A percentile compares a stretch with the other conserved stretches of the same genome.
These are phyloP conservation scores for Acropora yongei DNA, from an alignment of 64 coral and sea anemone species.

Conservation along the genomic window DNA sequence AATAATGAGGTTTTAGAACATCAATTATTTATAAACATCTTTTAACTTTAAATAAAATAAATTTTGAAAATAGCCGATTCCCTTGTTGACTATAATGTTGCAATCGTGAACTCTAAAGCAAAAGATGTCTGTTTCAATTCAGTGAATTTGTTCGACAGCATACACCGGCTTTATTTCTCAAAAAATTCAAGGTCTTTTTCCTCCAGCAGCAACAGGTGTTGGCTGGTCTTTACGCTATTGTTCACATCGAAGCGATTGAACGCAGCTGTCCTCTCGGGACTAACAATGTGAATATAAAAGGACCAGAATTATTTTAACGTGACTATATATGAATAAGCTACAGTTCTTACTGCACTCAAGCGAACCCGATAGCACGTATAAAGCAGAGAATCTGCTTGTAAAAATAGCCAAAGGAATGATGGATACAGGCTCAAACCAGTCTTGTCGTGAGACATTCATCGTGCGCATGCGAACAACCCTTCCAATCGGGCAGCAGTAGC, in stretches of 20 bases:
- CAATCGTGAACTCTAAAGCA: not conserved
- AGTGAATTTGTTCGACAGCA: not conserved
- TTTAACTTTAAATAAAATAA: not conserved
- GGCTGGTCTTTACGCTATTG: not conserved
- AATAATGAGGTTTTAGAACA: not conserved
- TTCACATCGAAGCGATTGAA: not conserved
- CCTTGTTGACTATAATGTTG: not conserved
- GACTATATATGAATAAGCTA: too few species aligned
- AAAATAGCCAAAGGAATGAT: too few species aligned
- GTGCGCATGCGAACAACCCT: too few species aligned
- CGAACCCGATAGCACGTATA: too few species aligned
- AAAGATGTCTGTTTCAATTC: too few species aligned
- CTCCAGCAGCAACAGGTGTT: not conserved
- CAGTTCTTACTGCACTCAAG: too few species aligned
- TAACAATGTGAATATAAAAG: not conserved
- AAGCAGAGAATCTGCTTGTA: too few species aligned
- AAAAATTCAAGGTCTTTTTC: not conserved
- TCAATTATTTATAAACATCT: constrained; percentile 40
- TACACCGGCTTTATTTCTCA: not conserved
- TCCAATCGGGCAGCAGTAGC: too few species aligned
- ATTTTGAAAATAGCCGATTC: too few species aligned
- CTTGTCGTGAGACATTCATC: too few species aligned
- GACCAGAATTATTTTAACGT: too few species aligned
- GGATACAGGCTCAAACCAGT: too few species aligned
- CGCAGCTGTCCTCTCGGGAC: not conserved